Conservation (phyloP, 2,797 vertebrate species). For the Aldrovandia affinis region DNA sequence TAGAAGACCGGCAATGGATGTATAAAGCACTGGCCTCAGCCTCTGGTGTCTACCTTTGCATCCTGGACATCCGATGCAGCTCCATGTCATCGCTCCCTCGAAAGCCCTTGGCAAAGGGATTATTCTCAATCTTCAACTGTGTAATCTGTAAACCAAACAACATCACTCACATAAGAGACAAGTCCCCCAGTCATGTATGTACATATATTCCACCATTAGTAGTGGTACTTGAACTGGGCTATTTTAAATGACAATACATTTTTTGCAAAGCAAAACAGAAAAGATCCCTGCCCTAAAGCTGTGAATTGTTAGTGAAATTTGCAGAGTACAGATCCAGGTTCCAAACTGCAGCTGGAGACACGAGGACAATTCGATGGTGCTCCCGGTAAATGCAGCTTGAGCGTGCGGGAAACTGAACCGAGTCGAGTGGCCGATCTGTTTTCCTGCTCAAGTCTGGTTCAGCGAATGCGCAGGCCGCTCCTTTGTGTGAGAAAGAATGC, state of each 20-base stretch:
- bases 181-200: neutral
- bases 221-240: neutral
- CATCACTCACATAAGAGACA: slow-evolving; percentile 9
- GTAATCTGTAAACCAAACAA: slow-evolving; percentile 81
- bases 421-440: slow-evolving; percentile 4
- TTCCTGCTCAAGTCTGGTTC: neutral
- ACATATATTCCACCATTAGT: neutral
- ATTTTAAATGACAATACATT: slow-evolving; percentile 43
- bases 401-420: neutral
- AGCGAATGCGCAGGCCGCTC: neutral
- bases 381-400: neutral
- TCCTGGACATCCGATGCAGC: slow-evolving; percentile 88
- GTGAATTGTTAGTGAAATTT: neutral
- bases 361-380: neutral
- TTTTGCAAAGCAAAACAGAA: neutral
- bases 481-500: slow-evolving; percentile 18
- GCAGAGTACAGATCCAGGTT: neutral
- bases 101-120: slow-evolving; percentile 97
- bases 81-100: slow-evolving; percentile 95
- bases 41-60: slow-evolving; percentile 75
- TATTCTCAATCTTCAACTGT: slow-evolving; percentile 97
- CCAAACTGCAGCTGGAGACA: neutral
- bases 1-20: neutral
- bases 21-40: slow-evolving; percentile 33
- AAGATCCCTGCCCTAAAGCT: neutral